phyloP scores from a whole-genome alignment of 2,797 vertebrate species.

The Schizopygopsis malacanthus region DNA sequence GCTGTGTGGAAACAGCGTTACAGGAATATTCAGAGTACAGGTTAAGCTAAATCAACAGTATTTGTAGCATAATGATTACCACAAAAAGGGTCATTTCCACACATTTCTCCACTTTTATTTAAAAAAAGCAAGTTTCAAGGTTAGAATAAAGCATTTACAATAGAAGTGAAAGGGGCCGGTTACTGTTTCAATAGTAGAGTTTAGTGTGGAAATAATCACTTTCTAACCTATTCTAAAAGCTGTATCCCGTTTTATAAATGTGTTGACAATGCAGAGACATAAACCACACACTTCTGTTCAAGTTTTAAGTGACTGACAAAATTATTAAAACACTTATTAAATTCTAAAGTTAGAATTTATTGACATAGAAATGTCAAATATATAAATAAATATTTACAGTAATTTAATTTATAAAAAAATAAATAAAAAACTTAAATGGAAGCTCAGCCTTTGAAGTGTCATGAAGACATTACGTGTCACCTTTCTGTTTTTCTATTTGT shows the following conservation, averaged over 20 bases:
- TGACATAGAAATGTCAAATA: too few species aligned
- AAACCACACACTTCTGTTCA: neutral
- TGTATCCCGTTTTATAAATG: neutral
- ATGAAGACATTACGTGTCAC: too few species aligned
- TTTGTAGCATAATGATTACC: neutral
- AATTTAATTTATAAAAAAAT: too few species aligned
- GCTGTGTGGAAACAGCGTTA: neutral
- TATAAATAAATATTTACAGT: too few species aligned
- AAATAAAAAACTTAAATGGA: too few species aligned
- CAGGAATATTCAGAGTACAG: neutral
- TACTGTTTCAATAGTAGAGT: neutral
- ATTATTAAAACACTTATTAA: neutral
- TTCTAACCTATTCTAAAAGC: neutral
- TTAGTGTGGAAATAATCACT: neutral
- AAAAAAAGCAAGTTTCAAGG: neutral
- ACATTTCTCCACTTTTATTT: neutral
- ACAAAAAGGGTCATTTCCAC: neutral
- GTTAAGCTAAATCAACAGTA: neutral
- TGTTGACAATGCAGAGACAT: neutral
- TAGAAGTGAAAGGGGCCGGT: neutral
- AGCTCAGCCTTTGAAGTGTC: too few species aligned
- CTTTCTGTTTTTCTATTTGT: neutral
- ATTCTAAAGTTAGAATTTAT: neutral
- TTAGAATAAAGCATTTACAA: neutral
- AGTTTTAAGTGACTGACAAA: neutral